A percentile compares a stretch with the other conserved stretches of the same genome.
These are phyloP conservation scores for Boulengeromyrus knoepffleri DNA, from an alignment of 2,113 vertebrate genomes.

Conservation along the genomic window DNA sequence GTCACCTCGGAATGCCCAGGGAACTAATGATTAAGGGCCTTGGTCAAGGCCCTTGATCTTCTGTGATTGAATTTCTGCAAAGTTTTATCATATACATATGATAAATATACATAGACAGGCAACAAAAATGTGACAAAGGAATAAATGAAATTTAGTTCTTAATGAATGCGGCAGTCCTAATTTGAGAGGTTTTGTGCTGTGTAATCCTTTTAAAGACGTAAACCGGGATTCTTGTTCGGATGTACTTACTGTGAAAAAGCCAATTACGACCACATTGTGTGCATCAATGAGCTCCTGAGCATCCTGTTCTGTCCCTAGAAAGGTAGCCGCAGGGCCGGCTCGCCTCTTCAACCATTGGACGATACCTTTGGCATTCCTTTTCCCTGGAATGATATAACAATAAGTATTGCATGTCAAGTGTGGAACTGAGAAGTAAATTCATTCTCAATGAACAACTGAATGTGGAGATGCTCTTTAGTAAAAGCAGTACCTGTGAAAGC, in stretches of 20 bases:
- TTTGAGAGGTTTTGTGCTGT: neutral
- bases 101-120: neutral
- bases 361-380: constrained; percentile 55
- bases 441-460: neutral
- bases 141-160: neutral
- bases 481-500: neutral
- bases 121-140: neutral
- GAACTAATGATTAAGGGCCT: no score
- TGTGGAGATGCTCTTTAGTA: neutral
- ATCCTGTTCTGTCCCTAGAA: constrained; percentile 45
- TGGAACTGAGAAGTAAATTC: neutral
- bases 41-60: neutral
- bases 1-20: no score
- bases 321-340: constrained; percentile 42
- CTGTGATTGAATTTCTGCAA: neutral
- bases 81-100: neutral
- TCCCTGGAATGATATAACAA: constrained; percentile 50
- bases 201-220: neutral
- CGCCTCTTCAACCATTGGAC: constrained; percentile 71
- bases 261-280: constrained; percentile 60
- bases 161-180: neutral
- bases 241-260: constrained; percentile 75
- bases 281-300: constrained; percentile 46
- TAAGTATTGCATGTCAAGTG: neutral
- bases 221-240: neutral